phyloP scores from a whole-genome alignment of 2,113 vertebrate genomes.

The Xerus inauris region DNA sequence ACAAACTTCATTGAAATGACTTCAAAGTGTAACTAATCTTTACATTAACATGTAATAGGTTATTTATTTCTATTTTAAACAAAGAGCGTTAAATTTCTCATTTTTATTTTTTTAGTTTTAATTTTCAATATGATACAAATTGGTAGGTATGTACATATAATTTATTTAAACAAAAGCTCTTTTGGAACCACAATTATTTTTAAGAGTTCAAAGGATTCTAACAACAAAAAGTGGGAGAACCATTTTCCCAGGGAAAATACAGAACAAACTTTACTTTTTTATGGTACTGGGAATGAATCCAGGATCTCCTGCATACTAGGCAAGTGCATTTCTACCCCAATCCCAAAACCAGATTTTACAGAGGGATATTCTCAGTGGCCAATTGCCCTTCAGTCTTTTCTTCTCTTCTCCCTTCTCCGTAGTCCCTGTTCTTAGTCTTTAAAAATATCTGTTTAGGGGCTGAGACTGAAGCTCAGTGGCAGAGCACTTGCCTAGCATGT shows the following conservation, averaged over 20 bases:
- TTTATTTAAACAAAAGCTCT: slow-evolving; percentile 21
- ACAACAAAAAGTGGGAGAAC: slow-evolving; percentile 15
- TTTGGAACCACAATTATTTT: neutral
- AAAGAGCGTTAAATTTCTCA: neutral
- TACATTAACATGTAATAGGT: neutral
- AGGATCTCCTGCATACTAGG: neutral
- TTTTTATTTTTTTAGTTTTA: neutral
- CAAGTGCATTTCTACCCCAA: neutral
- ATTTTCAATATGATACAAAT: slow-evolving; percentile 38
- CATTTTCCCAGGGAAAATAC: neutral
- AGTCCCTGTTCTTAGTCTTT: neutral
- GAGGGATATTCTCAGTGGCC: neutral
- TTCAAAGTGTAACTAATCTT: neutral
- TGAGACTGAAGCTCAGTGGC: too few species aligned
- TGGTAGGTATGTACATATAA: neutral
- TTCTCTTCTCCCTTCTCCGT: neutral
- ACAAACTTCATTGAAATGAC: neutral
- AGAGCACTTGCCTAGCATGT: too few species aligned
- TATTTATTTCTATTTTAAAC: neutral
- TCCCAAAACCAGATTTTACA: neutral
- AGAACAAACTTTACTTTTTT: neutral
- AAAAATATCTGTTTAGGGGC: neutral
- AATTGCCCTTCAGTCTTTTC: neutral
- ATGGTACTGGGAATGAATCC: neutral
- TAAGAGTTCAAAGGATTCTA: slow-evolving; percentile 7